Conservation (phyloP, 2,113 vertebrate species). For the Diadophis punctatus region DNA sequence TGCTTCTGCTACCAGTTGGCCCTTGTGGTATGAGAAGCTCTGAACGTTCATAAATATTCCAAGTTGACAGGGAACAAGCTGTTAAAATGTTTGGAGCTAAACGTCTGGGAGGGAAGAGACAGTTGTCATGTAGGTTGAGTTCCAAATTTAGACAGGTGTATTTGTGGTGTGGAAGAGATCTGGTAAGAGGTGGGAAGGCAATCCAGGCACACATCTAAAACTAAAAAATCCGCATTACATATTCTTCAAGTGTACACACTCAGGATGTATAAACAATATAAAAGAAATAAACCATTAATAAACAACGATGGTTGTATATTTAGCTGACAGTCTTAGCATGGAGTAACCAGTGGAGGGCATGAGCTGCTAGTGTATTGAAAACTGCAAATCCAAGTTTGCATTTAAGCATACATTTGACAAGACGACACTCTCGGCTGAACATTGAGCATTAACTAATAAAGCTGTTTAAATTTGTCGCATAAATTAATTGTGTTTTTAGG, state of each 20-base stretch:
- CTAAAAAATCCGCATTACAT: background rate
- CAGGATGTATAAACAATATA: background rate
- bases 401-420: background rate
- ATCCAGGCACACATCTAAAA: background rate
- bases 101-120: background rate
- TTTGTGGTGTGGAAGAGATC: background rate
- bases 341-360: background rate
- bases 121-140: background rate
- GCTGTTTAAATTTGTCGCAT: background rate
- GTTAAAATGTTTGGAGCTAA: background rate
- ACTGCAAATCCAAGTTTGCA: background rate
- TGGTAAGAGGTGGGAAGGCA: background rate
- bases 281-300: background rate
- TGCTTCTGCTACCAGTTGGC: background rate
- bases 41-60: background rate
- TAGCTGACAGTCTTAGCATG: background rate
- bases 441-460: background rate
- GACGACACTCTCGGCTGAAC: background rate
- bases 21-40: background rate
- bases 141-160: slow-evolving; percentile 44
- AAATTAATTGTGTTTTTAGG: background rate
- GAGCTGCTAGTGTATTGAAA: background rate
- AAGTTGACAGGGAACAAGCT: background rate
- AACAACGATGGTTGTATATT: background rate
- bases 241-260: background rate